phyloP scores from a whole-genome alignment of 2,113 vertebrate genomes.

The Barbus barbus region DNA sequence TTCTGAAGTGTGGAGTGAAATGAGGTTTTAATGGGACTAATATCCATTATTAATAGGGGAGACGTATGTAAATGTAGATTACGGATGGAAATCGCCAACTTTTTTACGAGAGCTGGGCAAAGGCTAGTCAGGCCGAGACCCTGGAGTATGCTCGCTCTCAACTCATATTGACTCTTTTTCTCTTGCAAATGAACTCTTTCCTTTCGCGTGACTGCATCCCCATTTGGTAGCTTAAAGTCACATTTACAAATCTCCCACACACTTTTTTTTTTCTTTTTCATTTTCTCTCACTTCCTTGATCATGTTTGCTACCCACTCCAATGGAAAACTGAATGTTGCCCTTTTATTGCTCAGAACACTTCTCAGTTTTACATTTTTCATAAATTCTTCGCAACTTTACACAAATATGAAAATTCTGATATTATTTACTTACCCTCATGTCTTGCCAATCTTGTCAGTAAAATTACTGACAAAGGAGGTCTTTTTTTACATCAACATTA shows the following conservation, averaged over 20 bases:
- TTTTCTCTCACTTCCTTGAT: background rate
- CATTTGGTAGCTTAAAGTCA: background rate
- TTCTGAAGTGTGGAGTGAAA: conserved; percentile 14
- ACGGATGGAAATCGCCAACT: background rate
- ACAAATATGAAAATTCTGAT: background rate
- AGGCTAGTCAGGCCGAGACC: background rate
- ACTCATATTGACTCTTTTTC: background rate
- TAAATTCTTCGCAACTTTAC: too few relatives aligned
- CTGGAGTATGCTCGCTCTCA: background rate
- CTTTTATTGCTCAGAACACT: background rate
- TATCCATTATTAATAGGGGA: conserved; percentile 28
- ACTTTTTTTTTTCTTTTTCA: too few relatives aligned
- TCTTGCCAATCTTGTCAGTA: background rate
- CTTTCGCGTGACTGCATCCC: background rate
- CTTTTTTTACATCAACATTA: background rate
- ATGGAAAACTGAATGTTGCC: background rate
- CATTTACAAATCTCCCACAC: background rate
- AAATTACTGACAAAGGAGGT: background rate
- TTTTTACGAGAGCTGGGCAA: background rate
- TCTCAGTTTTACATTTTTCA: background rate
- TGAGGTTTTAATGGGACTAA: conserved; percentile 21
- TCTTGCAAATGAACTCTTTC: background rate
- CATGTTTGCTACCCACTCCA: background rate
- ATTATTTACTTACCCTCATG: background rate
- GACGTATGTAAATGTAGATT: conserved; percentile 10